Evolutionary conservation across 2,113 vertebrate species (phyloP).

Genomic region (Polypterus senegalus): DNA sequence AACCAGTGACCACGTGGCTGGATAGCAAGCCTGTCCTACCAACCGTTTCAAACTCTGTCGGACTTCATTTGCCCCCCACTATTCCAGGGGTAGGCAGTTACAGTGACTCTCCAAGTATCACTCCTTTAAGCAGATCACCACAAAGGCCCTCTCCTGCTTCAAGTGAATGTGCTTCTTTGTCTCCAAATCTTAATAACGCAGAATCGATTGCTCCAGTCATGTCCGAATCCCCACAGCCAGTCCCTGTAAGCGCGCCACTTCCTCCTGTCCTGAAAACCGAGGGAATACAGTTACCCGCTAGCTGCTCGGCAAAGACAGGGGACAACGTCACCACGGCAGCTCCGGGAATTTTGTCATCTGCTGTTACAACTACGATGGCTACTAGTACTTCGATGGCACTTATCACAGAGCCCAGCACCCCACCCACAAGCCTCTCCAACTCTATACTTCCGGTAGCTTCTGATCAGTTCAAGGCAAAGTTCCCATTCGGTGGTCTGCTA

Average conservation of each 20-base stretch:
- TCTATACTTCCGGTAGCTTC: slow-evolving; percentile 71
- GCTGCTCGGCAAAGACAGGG: slow-evolving; percentile 45
- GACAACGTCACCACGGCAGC: slow-evolving; percentile 54
- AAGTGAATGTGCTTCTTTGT: slow-evolving; percentile 87
- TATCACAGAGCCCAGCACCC: slow-evolving; percentile 46
- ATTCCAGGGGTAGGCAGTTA: slow-evolving; percentile 62
- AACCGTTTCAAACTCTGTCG: slow-evolving; percentile 68
- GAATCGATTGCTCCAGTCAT: slow-evolving; percentile 50
- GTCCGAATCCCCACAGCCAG: slow-evolving; percentile 66
- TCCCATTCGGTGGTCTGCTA: slow-evolving; percentile 91
- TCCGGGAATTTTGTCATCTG: slow-evolving; percentile 51
- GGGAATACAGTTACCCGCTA: slow-evolving; percentile 58
- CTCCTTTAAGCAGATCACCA: slow-evolving; percentile 80
- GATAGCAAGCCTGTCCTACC: slow-evolving; percentile 90
- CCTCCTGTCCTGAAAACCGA: slow-evolving; percentile 65
- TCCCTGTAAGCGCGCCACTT: slow-evolving; percentile 32
- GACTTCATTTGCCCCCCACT: slow-evolving; percentile 83
- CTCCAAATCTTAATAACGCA: slow-evolving; percentile 68
- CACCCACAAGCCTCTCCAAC: slow-evolving; percentile 56
- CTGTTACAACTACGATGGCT: slow-evolving; percentile 33
- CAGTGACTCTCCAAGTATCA: slow-evolving; percentile 76
- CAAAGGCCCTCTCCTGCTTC: slow-evolving; percentile 86
- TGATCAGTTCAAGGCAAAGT: slow-evolving; percentile 90
- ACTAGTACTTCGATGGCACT: slow-evolving; percentile 19
- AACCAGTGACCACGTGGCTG: slow-evolving; percentile 92